A percentile compares a stretch with the other conserved stretches of the same genome.
These are phyloP conservation scores for Labroides dimidiatus DNA, from an alignment of 2,797 vertebrate species.

Conservation along the genomic window DNA sequence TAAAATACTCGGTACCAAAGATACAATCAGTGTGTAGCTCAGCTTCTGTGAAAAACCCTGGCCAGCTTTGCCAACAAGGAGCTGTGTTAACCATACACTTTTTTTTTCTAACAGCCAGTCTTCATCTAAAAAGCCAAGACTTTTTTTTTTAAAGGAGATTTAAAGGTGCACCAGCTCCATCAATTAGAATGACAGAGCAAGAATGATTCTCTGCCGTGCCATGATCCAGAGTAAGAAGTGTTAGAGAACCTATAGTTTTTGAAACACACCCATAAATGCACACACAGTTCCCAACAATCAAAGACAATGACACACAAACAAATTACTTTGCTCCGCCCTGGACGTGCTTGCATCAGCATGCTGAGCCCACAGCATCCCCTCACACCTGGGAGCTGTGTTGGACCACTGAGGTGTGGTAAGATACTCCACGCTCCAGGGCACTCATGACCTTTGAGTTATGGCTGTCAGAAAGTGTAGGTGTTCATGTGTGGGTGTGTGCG, in stretches of 20 bases:
- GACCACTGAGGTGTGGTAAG: constrained; percentile 80
- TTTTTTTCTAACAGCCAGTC: too few species aligned
- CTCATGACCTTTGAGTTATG: constrained; percentile 79
- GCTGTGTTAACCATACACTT: too few species aligned
- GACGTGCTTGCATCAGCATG: constrained; percentile 78
- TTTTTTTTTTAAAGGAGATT: constrained; percentile 13
- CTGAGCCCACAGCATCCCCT: constrained; percentile 76
- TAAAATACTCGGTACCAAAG: too few species aligned
- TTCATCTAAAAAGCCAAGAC: constrained; percentile 19
- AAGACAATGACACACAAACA: constrained; percentile 74
- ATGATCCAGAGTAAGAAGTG: constrained; percentile 15
- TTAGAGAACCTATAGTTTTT: constrained; percentile 18
- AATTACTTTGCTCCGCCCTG: constrained; percentile 65
- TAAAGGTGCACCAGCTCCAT: constrained; percentile 17
- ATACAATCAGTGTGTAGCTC: too few species aligned
- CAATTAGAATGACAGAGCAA: constrained; percentile 39
- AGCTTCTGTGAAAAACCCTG: too few species aligned
- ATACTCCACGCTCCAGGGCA: constrained; percentile 77
- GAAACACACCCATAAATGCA: constrained; percentile 26
- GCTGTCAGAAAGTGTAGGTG: constrained; percentile 54
- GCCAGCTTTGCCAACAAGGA: too few species aligned
- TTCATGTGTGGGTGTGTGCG: constrained; percentile 21
- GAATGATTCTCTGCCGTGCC: constrained; percentile 10
- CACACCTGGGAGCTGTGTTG: constrained; percentile 79
- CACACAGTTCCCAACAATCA: constrained; percentile 48